phyloP scores from a whole-genome alignment of 1,140 invertebrate genomes.

The Formica exsecta region DNA sequence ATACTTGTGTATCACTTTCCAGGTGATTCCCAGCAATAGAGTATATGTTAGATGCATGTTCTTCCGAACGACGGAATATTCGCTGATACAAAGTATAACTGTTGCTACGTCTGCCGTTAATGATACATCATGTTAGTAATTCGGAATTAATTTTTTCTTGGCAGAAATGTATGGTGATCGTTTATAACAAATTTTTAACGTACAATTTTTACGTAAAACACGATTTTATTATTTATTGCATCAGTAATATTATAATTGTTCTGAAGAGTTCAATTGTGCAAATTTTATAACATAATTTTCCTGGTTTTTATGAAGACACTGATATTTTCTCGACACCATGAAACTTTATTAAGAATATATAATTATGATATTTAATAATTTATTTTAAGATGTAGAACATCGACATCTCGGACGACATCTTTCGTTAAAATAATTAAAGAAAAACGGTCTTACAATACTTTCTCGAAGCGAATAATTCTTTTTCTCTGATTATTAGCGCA shows the following conservation, averaged over 20 bases:
- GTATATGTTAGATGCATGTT: not conserved
- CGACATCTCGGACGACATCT: not conserved
- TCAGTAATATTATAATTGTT: not conserved
- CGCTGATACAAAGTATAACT: not conserved
- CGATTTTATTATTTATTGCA: not conserved
- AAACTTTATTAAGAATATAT: not conserved
- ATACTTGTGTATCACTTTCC: conserved; percentile 31
- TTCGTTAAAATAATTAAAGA: not conserved
- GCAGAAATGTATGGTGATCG: not conserved
- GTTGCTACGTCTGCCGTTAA: not conserved
- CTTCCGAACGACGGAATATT: not conserved
- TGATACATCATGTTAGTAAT: not conserved
- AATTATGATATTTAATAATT: not conserved
- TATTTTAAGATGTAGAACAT: not conserved
- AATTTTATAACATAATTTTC: not conserved
- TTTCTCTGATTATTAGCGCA: conserved; percentile 55
- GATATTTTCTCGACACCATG: not conserved
- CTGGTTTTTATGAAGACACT: not conserved
- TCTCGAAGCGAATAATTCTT: conserved; percentile 14
- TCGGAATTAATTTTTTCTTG: not conserved
- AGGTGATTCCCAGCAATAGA: not conserved
- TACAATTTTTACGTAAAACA: not conserved
- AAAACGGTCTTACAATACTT: not conserved
- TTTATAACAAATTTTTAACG: not conserved
- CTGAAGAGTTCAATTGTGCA: not conserved